Conservation (phyloP, 2,797 vertebrate genomes). For the Anomalospiza imberbis region DNA sequence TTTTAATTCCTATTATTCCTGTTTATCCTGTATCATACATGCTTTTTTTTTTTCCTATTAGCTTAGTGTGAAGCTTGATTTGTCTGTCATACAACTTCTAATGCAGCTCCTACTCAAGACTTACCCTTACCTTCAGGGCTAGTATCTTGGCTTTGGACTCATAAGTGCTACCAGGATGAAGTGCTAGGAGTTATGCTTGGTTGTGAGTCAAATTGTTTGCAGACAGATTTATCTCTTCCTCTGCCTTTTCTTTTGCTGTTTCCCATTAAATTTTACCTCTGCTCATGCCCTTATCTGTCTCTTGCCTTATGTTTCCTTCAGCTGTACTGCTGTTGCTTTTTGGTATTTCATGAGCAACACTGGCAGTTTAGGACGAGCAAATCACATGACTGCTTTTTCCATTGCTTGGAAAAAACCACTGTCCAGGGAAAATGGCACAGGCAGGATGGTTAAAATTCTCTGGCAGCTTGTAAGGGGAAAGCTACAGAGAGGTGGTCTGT, state of each 20-base stretch:
- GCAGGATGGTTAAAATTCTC: not conserved
- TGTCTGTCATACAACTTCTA: not conserved
- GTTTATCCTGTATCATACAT: not conserved
- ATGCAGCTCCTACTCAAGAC: not conserved
- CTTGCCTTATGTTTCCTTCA: not conserved
- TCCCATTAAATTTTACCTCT: not conserved
- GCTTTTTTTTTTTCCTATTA: not conserved
- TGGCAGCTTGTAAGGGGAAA: not conserved
- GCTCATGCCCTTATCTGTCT: not conserved
- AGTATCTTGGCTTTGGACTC: not conserved
- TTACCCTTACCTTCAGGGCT: not conserved
- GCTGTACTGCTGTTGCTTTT: not conserved
- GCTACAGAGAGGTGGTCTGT: not conserved
- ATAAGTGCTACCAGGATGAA: not conserved
- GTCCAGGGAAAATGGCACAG: not conserved
- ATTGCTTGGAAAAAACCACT: not conserved
- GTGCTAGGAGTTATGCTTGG: not conserved
- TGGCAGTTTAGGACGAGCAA: not conserved
- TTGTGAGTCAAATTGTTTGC: not conserved
- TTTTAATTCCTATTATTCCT: not conserved
- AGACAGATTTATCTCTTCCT: not conserved
- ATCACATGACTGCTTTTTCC: not conserved
- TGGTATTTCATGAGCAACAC: not conserved
- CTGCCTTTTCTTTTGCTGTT: not conserved
- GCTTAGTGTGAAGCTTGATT: not conserved